Evolutionary conservation across 2,113 vertebrate species (phyloP).

Genomic region (Anser cygnoides): DNA sequence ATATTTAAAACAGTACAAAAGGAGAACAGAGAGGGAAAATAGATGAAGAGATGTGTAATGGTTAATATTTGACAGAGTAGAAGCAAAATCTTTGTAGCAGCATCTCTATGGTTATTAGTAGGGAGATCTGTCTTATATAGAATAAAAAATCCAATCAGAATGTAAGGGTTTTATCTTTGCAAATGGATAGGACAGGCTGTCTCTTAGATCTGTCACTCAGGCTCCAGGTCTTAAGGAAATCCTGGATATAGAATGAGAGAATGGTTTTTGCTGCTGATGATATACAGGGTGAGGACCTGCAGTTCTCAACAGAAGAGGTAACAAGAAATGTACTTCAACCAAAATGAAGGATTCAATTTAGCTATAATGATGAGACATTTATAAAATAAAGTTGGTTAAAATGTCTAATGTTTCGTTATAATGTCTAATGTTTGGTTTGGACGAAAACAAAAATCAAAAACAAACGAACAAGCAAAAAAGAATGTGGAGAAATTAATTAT

Average conservation of each 20-base stretch:
- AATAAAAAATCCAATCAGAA: background rate
- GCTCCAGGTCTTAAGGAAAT: conserved; percentile 7
- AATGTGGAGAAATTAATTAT: background rate
- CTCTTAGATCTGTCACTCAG: conserved; percentile 21
- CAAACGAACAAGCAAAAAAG: background rate
- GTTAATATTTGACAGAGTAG: background rate
- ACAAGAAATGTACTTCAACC: background rate
- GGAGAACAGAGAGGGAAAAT: background rate
- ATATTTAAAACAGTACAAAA: background rate
- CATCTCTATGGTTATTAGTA: background rate
- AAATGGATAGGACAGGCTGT: background rate
- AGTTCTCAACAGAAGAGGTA: background rate
- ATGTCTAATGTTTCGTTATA: background rate
- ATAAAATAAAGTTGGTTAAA: background rate
- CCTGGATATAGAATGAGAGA: background rate
- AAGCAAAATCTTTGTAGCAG: background rate
- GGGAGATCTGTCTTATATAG: background rate
- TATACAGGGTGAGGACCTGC: background rate
- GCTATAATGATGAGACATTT: background rate
- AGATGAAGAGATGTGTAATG: background rate
- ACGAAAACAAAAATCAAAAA: background rate
- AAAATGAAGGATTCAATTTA: background rate
- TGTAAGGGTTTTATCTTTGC: background rate
- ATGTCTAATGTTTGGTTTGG: background rate
- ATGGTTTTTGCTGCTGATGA: background rate